A percentile compares a stretch with the other conserved stretches of the same genome.
phyloP scores from a whole-genome alignment of 2,113 vertebrate species.

The cattle (Bos taurus) region ARS-UCD2.0 NW_020192292.1:8666001-8666500 shows the following conservation, averaged over 20 bases:
- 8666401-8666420: not conserved
- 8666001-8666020: slow-evolving; percentile 84
- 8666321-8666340: not conserved
- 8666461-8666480: not conserved
- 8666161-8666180: not conserved
- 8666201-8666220: not conserved
- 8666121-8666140: slow-evolving; percentile 19
- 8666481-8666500: too few relatives aligned
- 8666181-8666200: slow-evolving; percentile 19
- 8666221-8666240: not conserved
- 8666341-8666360: not conserved
- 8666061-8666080: slow-evolving; percentile 79
- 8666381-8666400: not conserved
- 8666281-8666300: not conserved
- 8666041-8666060: slow-evolving; percentile 86
- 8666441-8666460: not conserved
- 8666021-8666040: slow-evolving; percentile 91
- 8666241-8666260: not conserved
- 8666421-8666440: not conserved
- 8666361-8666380: not conserved
- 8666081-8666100: slow-evolving; percentile 85
- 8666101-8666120: slow-evolving; percentile 83
- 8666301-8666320: not conserved
- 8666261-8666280: not conserved
- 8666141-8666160: slow-evolving; percentile 26